A percentile compares a stretch with the other conserved stretches of the same genome.
These are phyloP conservation scores for Cyphotilapia sp. DNA, from an alignment of 2,113 vertebrate genomes.

Conservation along the genomic window DNA sequence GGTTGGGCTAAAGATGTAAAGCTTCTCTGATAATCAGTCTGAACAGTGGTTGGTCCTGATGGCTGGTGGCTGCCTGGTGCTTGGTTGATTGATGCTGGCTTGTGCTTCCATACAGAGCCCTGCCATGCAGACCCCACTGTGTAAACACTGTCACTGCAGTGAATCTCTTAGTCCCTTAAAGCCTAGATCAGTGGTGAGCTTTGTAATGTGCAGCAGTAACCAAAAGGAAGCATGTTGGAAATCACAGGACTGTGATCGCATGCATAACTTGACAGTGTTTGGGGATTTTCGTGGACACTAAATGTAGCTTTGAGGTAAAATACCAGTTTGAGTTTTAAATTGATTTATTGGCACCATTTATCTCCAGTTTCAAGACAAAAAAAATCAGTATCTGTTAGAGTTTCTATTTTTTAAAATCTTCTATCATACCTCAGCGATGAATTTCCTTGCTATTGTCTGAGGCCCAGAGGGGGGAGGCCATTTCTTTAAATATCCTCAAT, in stretches of 20 bases:
- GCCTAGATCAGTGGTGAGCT: slow-evolving; percentile 41
- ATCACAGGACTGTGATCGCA: not conserved
- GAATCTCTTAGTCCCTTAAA: slow-evolving; percentile 48
- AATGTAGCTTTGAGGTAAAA: not conserved
- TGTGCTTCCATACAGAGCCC: slow-evolving; percentile 38
- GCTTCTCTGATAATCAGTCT: slow-evolving; percentile 63
- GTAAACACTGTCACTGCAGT: slow-evolving; percentile 66
- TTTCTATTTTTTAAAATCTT: slow-evolving; percentile 11
- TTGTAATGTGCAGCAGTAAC: slow-evolving; percentile 36
- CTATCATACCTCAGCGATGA: slow-evolving; percentile 7
- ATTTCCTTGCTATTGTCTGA: slow-evolving; percentile 37
- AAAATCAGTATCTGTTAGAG: not conserved
- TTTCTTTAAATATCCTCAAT: slow-evolving; percentile 66
- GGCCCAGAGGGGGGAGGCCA: slow-evolving; percentile 41
- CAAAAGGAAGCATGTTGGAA: slow-evolving; percentile 3
- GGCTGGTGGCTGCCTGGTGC: slow-evolving; percentile 52
- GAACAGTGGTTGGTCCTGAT: slow-evolving; percentile 58
- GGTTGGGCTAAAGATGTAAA: slow-evolving; percentile 61
- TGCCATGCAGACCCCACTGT: slow-evolving; percentile 64
- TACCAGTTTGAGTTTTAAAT: not conserved
- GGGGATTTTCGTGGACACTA: not conserved
- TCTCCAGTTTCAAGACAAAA: not conserved
- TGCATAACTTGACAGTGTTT: not conserved
- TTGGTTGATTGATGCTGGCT: slow-evolving; percentile 66
- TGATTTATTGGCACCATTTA: not conserved